These are phyloP conservation scores for Arctopsyche grandis DNA, from an alignment of 1,140 invertebrate species.

Conservation along the genomic window DNA sequence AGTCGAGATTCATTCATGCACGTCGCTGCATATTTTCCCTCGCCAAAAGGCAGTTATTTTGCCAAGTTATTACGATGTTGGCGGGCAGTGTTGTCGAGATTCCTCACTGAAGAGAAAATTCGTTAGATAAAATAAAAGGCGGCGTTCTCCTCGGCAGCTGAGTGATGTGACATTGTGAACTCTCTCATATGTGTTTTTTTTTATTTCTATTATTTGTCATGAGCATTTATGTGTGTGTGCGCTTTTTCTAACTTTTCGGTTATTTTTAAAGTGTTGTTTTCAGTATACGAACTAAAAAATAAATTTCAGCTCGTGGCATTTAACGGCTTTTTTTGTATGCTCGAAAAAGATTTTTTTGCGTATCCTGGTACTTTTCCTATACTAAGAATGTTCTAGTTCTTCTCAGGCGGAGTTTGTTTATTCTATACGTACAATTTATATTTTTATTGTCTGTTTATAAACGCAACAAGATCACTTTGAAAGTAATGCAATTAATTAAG, in stretches of 20 bases:
- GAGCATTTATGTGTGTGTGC: neutral
- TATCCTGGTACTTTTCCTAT: neutral
- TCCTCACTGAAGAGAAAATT: neutral
- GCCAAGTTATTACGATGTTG: slow-evolving; percentile 33
- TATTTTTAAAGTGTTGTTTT: slow-evolving; percentile 23
- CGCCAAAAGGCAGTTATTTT: slow-evolving; percentile 23
- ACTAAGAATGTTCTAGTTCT: neutral
- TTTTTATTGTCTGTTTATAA: too few species aligned
- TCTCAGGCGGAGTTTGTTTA: too few species aligned
- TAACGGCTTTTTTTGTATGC: neutral
- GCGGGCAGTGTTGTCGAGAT: slow-evolving; percentile 4
- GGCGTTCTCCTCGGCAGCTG: neutral
- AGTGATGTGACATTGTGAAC: slow-evolving; percentile 34
- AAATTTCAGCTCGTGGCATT: neutral
- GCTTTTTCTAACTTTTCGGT: neutral
- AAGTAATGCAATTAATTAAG: too few species aligned
- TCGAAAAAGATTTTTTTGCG: neutral
- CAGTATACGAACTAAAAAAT: neutral
- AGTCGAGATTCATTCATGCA: slow-evolving; percentile 26
- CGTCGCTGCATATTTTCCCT: neutral
- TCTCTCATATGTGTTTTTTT: neutral
- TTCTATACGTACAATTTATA: too few species aligned
- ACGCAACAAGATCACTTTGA: too few species aligned
- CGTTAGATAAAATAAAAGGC: neutral
- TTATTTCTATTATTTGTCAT: neutral